phyloP scores from a whole-genome alignment of 2,888 invertebrate species.

The Phytoseiulus persimilis region DNA sequence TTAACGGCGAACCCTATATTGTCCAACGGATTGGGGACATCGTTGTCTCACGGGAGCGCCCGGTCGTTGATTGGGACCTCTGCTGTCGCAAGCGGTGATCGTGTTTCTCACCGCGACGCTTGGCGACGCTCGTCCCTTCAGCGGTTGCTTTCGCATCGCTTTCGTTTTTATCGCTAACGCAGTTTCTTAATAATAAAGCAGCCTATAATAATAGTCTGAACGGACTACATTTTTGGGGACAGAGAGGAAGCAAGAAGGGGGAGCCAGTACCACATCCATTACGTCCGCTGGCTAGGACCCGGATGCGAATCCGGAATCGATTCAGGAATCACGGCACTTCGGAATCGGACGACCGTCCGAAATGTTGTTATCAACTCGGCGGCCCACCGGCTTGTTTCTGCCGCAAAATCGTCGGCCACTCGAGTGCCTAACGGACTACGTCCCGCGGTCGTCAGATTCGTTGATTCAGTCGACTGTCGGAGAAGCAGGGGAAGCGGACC shows the following conservation, averaged over 20 bases:
- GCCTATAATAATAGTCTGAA: not conserved
- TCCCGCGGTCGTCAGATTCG: not conserved
- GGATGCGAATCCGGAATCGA: slow-evolving; percentile 5
- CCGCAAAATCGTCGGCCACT: not conserved
- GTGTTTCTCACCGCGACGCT: not conserved
- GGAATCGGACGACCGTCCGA: not conserved
- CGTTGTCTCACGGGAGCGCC: not conserved
- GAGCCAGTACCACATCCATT: not conserved
- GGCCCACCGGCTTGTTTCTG: not conserved
- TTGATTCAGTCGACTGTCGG: not conserved
- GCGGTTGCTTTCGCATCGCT: too few relatives aligned
- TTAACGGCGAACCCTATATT: not conserved
- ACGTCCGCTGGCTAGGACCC: not conserved
- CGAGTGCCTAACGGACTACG: not conserved
- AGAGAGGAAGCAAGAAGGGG: not conserved
- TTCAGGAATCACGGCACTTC: not conserved
- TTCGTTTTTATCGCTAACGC: not conserved
- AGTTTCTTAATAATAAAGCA: not conserved
- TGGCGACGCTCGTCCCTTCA: too few relatives aligned
- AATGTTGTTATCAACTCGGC: not conserved
- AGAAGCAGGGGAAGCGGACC: not conserved
- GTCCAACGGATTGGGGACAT: not conserved
- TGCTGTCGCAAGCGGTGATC: not conserved
- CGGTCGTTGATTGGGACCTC: not conserved
- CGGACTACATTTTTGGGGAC: not conserved